phyloP scores from a whole-genome alignment of 1,140 invertebrate species.

The Rhizoglyphus robini region DNA sequence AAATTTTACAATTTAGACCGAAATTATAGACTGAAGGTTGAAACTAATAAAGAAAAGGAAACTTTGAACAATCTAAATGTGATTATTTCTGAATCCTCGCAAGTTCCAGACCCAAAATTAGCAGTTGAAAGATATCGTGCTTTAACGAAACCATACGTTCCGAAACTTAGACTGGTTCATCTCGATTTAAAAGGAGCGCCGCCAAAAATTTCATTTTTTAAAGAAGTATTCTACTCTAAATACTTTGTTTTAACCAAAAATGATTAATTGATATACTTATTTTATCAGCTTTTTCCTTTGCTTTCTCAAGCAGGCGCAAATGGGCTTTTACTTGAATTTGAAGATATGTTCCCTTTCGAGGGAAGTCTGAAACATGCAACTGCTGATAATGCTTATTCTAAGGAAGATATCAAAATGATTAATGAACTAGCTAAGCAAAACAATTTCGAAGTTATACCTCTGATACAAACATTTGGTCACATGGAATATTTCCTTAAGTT shows the following conservation, averaged over 20 bases:
- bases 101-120: not conserved
- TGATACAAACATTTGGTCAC: constrained; percentile 92
- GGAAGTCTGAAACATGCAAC: constrained; percentile 50
- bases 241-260: not conserved
- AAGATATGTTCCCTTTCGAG: constrained; percentile 77
- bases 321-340: constrained; percentile 81
- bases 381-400: constrained; percentile 61
- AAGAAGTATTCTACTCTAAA: constrained; percentile 34
- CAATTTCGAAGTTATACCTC: constrained; percentile 65
- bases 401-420: constrained; percentile 50
- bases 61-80: no score
- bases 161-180: constrained; percentile 44
- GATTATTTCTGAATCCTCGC: not conserved
- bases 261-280: not conserved
- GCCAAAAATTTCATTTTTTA: constrained; percentile 49
- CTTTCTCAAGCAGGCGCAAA: constrained; percentile 62
- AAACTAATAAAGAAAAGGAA: not conserved
- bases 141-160: constrained; percentile 19
- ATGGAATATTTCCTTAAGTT: constrained; percentile 78
- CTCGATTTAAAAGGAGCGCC: constrained; percentile 61
- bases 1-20: no score
- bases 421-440: constrained; percentile 47
- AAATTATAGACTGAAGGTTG: no score
- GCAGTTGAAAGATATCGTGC: not conserved
- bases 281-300: constrained; percentile 33